Conservation (phyloP, 2,888 invertebrate species). For the Pteria penguin region DNA sequence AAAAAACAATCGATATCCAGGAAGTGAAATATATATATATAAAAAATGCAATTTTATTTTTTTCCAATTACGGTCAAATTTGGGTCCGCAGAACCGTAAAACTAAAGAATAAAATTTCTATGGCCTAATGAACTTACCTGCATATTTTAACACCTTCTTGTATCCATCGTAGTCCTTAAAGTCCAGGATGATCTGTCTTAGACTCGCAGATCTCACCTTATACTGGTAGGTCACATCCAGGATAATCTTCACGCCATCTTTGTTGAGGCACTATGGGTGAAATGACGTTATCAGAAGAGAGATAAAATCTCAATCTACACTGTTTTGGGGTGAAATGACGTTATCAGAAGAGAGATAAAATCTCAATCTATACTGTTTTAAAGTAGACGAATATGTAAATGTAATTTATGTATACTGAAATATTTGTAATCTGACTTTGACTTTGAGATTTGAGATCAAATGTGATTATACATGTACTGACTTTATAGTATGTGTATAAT, state of each 20-base stretch:
- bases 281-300: neutral
- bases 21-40: too few relatives aligned
- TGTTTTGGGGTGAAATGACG: constrained; percentile 16
- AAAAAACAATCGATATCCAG: too few relatives aligned
- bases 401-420: too few relatives aligned
- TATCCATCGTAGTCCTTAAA: constrained; percentile 75
- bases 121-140: constrained; percentile 69
- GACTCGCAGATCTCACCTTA: constrained; percentile 62
- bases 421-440: too few relatives aligned
- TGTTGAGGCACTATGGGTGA: constrained; percentile 73
- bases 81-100: too few relatives aligned
- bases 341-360: neutral
- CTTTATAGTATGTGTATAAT: too few relatives aligned
- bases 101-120: too few relatives aligned
- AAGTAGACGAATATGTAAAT: too few relatives aligned
- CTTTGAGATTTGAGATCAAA: too few relatives aligned
- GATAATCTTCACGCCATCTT: constrained; percentile 73
- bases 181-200: constrained; percentile 65
- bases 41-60: too few relatives aligned
- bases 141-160: constrained; percentile 64
- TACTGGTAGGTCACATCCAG: constrained; percentile 76
- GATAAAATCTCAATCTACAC: neutral
- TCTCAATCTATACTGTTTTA: neutral
- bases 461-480: too few relatives aligned
- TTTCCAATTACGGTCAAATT: too few relatives aligned